phyloP scores from a whole-genome alignment of 2,113 vertebrate species.

The Mesitornis unicolor region DNA sequence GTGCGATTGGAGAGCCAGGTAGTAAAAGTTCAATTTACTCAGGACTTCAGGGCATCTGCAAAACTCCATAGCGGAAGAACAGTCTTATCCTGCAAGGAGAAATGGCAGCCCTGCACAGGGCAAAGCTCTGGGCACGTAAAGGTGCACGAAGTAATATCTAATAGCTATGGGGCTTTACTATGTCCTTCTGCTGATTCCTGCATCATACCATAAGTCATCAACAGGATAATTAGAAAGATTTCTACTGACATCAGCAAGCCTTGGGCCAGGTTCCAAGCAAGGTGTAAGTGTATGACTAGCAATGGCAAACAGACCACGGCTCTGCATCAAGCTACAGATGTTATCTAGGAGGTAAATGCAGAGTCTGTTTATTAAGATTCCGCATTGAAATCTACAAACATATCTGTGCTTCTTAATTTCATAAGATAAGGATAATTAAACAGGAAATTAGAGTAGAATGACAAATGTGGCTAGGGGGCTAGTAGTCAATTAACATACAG shows the following conservation, averaged over 20 bases:
- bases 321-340: background rate
- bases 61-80: background rate
- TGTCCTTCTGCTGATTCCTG: background rate
- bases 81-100: background rate
- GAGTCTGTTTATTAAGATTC: background rate
- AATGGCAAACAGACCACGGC: background rate
- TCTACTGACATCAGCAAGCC: background rate
- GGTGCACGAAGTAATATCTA: background rate
- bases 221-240: background rate
- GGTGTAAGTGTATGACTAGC: background rate
- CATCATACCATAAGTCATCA: background rate
- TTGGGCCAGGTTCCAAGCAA: background rate
- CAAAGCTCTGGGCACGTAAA: background rate
- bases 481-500: background rate
- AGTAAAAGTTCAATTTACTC: background rate
- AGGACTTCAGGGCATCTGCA: background rate
- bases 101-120: background rate
- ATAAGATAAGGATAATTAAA: constrained; percentile 42
- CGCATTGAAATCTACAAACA: background rate
- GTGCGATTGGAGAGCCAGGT: background rate
- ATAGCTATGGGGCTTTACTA: background rate
- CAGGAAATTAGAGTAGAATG: constrained; percentile 32
- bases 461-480: constrained; percentile 8
- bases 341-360: background rate
- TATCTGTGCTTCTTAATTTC: background rate